phyloP scores from a whole-genome alignment of 2,113 vertebrate species.

The Paracyprichromis sp. region DNA sequence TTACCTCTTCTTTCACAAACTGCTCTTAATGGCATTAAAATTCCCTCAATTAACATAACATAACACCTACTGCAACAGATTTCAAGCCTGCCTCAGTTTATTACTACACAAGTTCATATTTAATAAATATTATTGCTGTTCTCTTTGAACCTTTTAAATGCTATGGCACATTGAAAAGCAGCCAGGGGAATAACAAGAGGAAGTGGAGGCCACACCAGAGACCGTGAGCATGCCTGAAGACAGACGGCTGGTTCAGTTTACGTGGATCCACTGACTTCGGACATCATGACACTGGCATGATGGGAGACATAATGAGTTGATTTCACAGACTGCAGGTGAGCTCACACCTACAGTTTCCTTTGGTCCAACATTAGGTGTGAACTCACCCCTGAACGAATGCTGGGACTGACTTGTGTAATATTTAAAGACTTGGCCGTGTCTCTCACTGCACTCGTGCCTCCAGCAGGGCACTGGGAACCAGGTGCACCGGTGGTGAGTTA shows the following conservation, averaged over 20 bases:
- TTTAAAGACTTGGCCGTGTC: background rate
- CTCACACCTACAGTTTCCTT: background rate
- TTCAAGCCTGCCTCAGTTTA: background rate
- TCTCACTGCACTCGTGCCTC: slow-evolving; percentile 73
- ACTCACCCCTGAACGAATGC: background rate
- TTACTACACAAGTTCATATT: background rate
- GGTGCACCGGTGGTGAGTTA: slow-evolving; percentile 14
- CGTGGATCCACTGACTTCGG: background rate
- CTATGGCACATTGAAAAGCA: background rate
- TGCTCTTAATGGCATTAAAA: background rate
- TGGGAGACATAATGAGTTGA: background rate
- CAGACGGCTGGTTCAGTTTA: background rate
- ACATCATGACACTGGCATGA: background rate
- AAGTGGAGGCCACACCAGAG: background rate
- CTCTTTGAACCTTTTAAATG: background rate
- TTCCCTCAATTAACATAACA: background rate
- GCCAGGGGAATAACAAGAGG: background rate
- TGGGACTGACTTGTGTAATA: background rate
- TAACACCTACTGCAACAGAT: background rate
- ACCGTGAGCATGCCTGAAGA: background rate
- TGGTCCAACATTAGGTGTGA: background rate
- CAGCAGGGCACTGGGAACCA: slow-evolving; percentile 55
- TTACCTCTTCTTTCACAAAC: background rate
- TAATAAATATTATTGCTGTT: slow-evolving; percentile 21
- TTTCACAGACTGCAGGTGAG: background rate